A percentile compares a stretch with the other conserved stretches of the same genome.
phyloP scores from a whole-genome alignment of 1,140 invertebrate genomes.

The Coenobita brevimanus region DNA sequence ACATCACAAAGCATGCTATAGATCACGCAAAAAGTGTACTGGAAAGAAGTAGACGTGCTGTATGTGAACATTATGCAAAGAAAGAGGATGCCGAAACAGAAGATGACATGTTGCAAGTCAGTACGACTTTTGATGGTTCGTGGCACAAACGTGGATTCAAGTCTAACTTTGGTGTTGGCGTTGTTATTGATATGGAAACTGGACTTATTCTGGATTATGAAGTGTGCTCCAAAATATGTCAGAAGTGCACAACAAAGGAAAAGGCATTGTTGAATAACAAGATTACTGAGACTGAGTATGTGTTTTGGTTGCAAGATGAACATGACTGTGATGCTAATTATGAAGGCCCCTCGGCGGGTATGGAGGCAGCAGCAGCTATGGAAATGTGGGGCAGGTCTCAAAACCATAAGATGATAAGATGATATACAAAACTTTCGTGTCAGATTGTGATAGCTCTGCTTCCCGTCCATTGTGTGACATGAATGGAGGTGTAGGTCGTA shows the following conservation, averaged over 20 bases:
- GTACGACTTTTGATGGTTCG: too few relatives aligned
- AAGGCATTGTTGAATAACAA: slow-evolving; percentile 8
- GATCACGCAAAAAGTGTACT: slow-evolving; percentile 21
- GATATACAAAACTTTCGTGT: not conserved
- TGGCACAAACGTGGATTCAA: slow-evolving; percentile 30
- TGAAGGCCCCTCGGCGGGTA: slow-evolving; percentile 23
- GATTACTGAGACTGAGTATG: slow-evolving; percentile 29
- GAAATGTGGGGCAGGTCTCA: slow-evolving; percentile 23
- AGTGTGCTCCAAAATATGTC: slow-evolving; percentile 30
- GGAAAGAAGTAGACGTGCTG: too few relatives aligned
- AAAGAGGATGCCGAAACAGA: slow-evolving; percentile 10
- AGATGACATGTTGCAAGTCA: slow-evolving; percentile 7
- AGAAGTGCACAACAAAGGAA: slow-evolving; percentile 5
- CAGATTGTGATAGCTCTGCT: not conserved
- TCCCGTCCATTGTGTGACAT: not conserved
- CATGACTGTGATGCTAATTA: too few relatives aligned
- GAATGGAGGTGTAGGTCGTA: not conserved
- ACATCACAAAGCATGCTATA: slow-evolving; percentile 16
- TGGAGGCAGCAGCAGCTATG: slow-evolving; percentile 37
- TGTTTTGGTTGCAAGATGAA: slow-evolving; percentile 15
- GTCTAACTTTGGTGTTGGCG: slow-evolving; percentile 25
- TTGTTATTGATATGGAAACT: slow-evolving; percentile 23
- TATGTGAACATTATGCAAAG: slow-evolving; percentile 1
- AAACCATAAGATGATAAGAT: not conserved
- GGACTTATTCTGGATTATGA: too few relatives aligned